Percentiles rank a stretch among this genome's conserved stretches.
Conservation (phyloP, 2,797 vertebrate species). For the Botia almorhae region DNA sequence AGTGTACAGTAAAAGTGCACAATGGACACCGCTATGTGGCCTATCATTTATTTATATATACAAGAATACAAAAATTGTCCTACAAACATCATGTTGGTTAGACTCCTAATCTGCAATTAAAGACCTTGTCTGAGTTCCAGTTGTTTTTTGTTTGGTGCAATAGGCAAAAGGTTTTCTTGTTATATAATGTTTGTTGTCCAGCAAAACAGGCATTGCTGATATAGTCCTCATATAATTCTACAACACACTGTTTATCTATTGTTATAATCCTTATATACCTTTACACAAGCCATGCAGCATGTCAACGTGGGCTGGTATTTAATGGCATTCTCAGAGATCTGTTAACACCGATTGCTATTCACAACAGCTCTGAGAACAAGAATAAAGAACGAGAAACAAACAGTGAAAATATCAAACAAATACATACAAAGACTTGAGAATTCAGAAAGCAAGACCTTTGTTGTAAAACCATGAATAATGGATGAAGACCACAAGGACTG, state of each 20-base stretch:
- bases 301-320: not conserved
- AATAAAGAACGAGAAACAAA: not conserved
- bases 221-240: conserved; percentile 72
- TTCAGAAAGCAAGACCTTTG: conserved; percentile 15
- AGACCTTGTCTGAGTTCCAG: conserved; percentile 71
- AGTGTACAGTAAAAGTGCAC: not conserved
- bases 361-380: not conserved
- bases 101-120: conserved; percentile 65
- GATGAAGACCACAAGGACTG: not conserved
- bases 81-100: conserved; percentile 34
- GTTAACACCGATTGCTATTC: not conserved
- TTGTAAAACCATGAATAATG: conserved; percentile 37
- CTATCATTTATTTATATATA: not conserved
- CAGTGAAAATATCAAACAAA: conserved; percentile 9
- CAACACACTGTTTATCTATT: not conserved
- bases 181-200: conserved; percentile 59
- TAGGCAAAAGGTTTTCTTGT: conserved; percentile 73
- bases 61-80: not conserved
- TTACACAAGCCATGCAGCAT: not conserved
- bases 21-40: not conserved
- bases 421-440: conserved; percentile 6
- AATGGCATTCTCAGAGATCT: not conserved
- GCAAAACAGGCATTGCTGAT: conserved; percentile 80
- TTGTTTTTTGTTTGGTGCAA: conserved; percentile 71
- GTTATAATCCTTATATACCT: not conserved